These are phyloP conservation scores for Lepas anatifera DNA, from an alignment of 2,888 invertebrate genomes.

Conservation along the genomic window DNA sequence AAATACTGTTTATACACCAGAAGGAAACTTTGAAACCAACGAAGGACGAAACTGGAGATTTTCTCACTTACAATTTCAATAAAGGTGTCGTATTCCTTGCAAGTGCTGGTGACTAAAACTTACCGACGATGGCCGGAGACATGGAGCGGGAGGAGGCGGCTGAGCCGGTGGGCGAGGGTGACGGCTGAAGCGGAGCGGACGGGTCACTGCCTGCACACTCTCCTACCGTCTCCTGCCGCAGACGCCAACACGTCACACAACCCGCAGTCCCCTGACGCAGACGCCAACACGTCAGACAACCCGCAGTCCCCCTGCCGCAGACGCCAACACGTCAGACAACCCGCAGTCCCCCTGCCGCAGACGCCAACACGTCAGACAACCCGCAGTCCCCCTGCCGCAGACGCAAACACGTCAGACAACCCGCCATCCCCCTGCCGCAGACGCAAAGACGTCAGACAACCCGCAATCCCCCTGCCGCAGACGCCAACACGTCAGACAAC, in stretches of 20 bases:
- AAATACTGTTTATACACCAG: too few relatives aligned
- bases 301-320: too few relatives aligned
- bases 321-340: not conserved
- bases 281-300: too few relatives aligned
- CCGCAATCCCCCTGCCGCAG: too few relatives aligned
- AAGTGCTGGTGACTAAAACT: not conserved
- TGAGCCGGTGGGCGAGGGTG: conserved; percentile 17
- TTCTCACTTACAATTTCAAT: not conserved
- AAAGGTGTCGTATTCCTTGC: not conserved
- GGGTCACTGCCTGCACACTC: not conserved
- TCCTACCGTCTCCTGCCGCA: not conserved
- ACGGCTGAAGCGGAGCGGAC: conserved; percentile 3
- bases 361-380: not conserved
- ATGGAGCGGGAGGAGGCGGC: conserved; percentile 17
- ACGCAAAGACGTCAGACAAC: not conserved
- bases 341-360: too few relatives aligned
- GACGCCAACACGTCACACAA: too few relatives aligned
- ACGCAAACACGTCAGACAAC: not conserved
- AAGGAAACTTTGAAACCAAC: too few relatives aligned
- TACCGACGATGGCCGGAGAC: conserved; percentile 17
- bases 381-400: too few relatives aligned
- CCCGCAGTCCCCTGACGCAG: too few relatives aligned
- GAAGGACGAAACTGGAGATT: too few relatives aligned
- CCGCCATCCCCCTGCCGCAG: too few relatives aligned
- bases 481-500: too few relatives aligned